Evolutionary conservation across 2,797 vertebrate genomes (phyloP).

Genomic region (Galagoides demidoff): DNA sequence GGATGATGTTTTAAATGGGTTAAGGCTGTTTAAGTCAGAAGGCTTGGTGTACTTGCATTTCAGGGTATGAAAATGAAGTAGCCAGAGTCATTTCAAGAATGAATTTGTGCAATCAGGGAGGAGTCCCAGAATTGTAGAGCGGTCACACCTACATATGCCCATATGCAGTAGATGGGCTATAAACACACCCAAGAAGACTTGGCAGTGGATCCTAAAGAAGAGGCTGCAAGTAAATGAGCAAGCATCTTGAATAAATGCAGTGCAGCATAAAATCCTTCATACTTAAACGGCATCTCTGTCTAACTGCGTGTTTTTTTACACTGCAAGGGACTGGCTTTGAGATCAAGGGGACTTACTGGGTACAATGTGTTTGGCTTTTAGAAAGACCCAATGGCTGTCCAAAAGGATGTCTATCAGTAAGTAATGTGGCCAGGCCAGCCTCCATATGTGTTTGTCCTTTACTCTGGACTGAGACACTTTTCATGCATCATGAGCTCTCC

Average conservation of each 20-base stretch:
- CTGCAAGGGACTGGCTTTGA: background rate
- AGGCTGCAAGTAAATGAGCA: background rate
- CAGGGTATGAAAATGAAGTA: conserved; percentile 11
- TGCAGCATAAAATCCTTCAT: background rate
- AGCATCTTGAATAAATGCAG: background rate
- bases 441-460: background rate
- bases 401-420: background rate
- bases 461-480: background rate
- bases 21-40: conserved; percentile 2
- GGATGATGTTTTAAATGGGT: background rate
- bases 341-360: background rate
- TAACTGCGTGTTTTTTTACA: background rate
- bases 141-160: background rate
- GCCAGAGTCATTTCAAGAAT: background rate
- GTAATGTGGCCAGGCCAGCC: background rate
- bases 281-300: background rate
- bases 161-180: background rate
- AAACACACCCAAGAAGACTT: rapidly evolving
- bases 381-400: background rate
- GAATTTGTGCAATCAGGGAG: conserved; percentile 6
- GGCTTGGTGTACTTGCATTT: background rate
- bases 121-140: background rate
- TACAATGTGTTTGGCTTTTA: background rate
- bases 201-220: background rate
- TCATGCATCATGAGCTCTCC: background rate